Evolutionary conservation across 2,113 vertebrate genomes (phyloP).

Genomic region (Planiliza haematocheilus): DNA sequence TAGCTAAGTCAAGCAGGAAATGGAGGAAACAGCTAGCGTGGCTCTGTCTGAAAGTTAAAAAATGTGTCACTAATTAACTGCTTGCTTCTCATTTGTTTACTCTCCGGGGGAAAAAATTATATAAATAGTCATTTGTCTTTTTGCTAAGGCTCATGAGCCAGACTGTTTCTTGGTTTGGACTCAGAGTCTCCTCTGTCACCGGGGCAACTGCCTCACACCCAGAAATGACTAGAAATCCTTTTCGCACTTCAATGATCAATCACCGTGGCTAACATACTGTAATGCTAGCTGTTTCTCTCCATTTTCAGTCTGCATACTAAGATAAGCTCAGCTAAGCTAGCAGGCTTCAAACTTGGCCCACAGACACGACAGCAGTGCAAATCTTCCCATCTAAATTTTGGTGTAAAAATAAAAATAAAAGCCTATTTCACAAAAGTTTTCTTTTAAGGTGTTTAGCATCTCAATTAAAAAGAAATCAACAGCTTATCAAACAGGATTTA

Average conservation of each 20-base stretch:
- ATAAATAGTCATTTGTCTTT: too few relatives aligned
- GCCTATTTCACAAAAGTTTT: background rate
- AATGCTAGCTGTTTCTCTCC: too few relatives aligned
- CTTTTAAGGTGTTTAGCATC: slow-evolving; percentile 20
- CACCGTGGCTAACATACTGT: too few relatives aligned
- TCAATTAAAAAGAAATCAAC: slow-evolving; percentile 29
- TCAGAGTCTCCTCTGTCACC: background rate
- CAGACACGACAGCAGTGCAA: background rate
- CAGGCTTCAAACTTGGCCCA: background rate
- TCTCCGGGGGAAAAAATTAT: background rate
- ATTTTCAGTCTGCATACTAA: slow-evolving; percentile 18
- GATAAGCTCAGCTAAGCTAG: background rate
- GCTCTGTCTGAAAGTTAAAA: too few relatives aligned
- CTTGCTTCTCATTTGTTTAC: background rate
- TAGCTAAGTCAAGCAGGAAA: too few relatives aligned
- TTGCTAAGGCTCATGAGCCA: background rate
- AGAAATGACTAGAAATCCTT: too few relatives aligned
- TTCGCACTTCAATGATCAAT: too few relatives aligned
- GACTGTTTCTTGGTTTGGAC: background rate
- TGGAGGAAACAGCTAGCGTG: too few relatives aligned
- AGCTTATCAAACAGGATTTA: slow-evolving; percentile 36
- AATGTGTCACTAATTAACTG: background rate
- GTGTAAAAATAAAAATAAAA: background rate
- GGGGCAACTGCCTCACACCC: background rate
- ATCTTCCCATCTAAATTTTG: slow-evolving; percentile 4